Evolutionary conservation across 2,113 vertebrate genomes (phyloP).

Genomic region (Zosterops pallidus): DNA sequence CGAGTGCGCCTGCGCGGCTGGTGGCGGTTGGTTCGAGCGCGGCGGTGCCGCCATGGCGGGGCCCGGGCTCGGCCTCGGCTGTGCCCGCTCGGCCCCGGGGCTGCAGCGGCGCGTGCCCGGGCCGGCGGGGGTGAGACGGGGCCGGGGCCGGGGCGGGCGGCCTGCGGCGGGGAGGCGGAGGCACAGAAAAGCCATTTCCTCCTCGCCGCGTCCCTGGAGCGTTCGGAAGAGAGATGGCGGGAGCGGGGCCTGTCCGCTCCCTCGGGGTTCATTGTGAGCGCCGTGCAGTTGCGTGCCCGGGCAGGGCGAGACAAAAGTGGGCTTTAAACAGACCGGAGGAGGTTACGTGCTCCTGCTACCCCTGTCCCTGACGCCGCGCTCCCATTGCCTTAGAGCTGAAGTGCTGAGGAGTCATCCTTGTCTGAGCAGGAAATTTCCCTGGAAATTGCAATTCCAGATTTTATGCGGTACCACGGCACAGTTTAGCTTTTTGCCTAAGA

Average conservation of each 20-base stretch:
- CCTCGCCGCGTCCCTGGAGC: not conserved
- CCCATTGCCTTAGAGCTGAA: fast-evolving
- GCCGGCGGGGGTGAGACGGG: not conserved
- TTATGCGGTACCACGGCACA: fast-evolving
- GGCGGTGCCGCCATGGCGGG: not conserved
- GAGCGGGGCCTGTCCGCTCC: not conserved
- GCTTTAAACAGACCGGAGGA: fast-evolving
- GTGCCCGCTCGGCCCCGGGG: not conserved
- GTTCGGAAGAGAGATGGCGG: not conserved
- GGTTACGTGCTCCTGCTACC: fast-evolving
- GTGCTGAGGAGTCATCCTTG: no score
- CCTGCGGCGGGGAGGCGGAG: not conserved
- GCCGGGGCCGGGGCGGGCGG: not conserved
- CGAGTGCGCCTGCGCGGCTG: not conserved
- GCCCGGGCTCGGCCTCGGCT: not conserved
- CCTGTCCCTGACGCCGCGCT: fast-evolving
- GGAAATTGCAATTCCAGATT: not conserved
- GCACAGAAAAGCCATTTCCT: not conserved
- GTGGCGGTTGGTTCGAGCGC: not conserved
- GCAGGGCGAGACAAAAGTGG: fast-evolving
- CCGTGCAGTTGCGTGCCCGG: fast-evolving
- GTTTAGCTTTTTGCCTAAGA: not conserved
- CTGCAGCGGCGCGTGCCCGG: not conserved
- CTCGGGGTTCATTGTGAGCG: fast-evolving
- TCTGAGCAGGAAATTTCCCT: not conserved